These are phyloP conservation scores for Phrynocephalus versicolor DNA, from an alignment of 2,113 vertebrate species.

Conservation along the genomic window DNA sequence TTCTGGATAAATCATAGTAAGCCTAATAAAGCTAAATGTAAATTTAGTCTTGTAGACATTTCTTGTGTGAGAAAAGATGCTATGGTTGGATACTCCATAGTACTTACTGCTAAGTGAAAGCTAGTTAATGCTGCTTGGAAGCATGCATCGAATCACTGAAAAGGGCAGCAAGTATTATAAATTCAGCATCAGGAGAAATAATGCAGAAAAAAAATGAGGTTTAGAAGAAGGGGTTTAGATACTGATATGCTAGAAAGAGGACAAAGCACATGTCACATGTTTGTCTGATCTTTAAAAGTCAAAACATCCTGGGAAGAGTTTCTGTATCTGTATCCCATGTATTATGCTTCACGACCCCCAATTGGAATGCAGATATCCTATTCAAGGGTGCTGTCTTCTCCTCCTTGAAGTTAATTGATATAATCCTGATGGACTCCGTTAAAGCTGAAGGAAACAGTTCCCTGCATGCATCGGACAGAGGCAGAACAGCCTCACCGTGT, in stretches of 20 bases:
- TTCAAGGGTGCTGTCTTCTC: not conserved
- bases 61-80: constrained; percentile 21
- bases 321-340: not conserved
- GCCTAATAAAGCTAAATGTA: constrained; percentile 18
- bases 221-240: not conserved
- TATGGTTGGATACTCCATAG: not conserved
- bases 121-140: not conserved
- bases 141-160: not conserved
- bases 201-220: not conserved
- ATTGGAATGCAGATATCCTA: not conserved
- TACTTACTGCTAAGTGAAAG: constrained; percentile 17
- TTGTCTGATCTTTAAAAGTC: not conserved
- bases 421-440: constrained; percentile 3
- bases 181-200: constrained; percentile 16
- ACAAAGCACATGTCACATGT: not conserved
- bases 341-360: accelerated
- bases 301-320: accelerated
- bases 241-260: constrained; percentile 11
- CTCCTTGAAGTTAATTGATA: not conserved
- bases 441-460: not conserved
- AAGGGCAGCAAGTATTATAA: not conserved
- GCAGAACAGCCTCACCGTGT: not conserved
- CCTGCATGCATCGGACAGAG: not conserved
- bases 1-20: constrained; percentile 21
- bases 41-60: constrained; percentile 4